A percentile compares a stretch with the other conserved stretches of the same genome.
Conservation (phyloP, 2,888 invertebrate genomes). For the Aphrophora alni region DNA sequence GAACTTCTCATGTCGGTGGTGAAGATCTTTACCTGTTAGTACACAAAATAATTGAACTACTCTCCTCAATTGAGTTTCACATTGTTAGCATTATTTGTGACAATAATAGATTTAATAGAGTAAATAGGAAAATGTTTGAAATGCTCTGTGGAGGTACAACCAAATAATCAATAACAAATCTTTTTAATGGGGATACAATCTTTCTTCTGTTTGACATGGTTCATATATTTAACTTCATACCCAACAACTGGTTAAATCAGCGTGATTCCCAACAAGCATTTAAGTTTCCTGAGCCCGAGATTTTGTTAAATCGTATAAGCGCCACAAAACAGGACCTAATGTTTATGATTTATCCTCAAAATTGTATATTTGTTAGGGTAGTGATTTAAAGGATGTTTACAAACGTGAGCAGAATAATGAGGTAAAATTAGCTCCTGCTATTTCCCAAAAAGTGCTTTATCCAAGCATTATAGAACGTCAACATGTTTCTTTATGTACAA, state of each 20-base stretch:
- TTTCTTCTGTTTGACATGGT: constrained; percentile 27
- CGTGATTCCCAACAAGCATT: constrained; percentile 21
- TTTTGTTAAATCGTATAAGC: constrained; percentile 17
- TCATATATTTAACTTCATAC: constrained; percentile 19
- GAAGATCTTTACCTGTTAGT: background rate
- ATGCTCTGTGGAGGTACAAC: constrained; percentile 13
- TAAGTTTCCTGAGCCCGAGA: constrained; percentile 18
- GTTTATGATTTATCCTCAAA: constrained; percentile 18
- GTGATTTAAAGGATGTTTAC: constrained; percentile 22
- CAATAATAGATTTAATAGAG: constrained; percentile 24
- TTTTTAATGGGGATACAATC: constrained; percentile 2
- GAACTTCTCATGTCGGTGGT: constrained; percentile 6
- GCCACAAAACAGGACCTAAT: constrained; percentile 9
- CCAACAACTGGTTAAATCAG: constrained; percentile 29
- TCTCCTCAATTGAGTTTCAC: constrained; percentile 14
- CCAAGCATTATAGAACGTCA: constrained; percentile 18
- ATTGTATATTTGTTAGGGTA: constrained; percentile 17
- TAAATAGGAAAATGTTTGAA: constrained; percentile 30
- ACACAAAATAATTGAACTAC: background rate
- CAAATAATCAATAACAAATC: constrained; percentile 2
- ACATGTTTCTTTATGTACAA: constrained; percentile 19
- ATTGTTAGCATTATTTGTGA: constrained; percentile 16
- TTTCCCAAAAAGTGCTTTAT: constrained; percentile 19
- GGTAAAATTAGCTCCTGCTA: constrained; percentile 18
- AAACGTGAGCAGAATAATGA: constrained; percentile 12